A percentile compares a stretch with the other conserved stretches of the same genome.
These are phyloP conservation scores for Netelia fuscicornis DNA, from an alignment of 2,888 invertebrate species.

Conservation along the genomic window DNA sequence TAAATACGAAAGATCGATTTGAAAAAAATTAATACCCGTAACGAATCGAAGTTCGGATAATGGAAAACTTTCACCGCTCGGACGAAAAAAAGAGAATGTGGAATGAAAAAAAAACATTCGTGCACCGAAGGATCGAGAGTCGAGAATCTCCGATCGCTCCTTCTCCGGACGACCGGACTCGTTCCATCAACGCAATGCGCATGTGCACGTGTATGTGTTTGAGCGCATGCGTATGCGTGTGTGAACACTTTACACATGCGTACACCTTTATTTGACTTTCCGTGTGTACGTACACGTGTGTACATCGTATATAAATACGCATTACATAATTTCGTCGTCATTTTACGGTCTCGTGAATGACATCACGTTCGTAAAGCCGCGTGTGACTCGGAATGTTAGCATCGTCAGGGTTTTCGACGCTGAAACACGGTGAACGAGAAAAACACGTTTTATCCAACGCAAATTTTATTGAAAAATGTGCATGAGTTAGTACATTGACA, in stretches of 20 bases:
- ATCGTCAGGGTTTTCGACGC: neutral
- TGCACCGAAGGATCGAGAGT: slow-evolving; percentile 3
- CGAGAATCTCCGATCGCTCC: slow-evolving; percentile 8
- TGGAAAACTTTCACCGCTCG: slow-evolving; percentile 14
- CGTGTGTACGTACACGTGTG: slow-evolving; percentile 4
- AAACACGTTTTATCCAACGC: neutral
- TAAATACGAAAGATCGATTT: neutral
- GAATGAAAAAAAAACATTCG: slow-evolving; percentile 7
- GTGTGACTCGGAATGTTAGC: slow-evolving; percentile 35
- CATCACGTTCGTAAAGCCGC: slow-evolving; percentile 72
- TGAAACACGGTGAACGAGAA: neutral
- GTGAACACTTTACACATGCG: neutral
- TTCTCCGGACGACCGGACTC: slow-evolving; percentile 1
- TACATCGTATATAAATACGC: neutral
- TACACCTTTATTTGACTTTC: slow-evolving; percentile 13
- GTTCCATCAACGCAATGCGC: slow-evolving; percentile 25
- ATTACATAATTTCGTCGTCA: slow-evolving; percentile 74
- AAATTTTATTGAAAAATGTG: no score
- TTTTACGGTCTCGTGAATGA: slow-evolving; percentile 74
- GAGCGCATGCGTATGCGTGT: neutral
- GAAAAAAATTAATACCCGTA: neutral
- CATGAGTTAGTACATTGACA: no score
- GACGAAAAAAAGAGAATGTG: slow-evolving; percentile 3
- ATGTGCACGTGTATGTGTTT: neutral
- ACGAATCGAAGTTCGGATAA: neutral